phyloP scores from a whole-genome alignment of 2,888 invertebrate species.

The Drosophila maculinotata region DNA sequence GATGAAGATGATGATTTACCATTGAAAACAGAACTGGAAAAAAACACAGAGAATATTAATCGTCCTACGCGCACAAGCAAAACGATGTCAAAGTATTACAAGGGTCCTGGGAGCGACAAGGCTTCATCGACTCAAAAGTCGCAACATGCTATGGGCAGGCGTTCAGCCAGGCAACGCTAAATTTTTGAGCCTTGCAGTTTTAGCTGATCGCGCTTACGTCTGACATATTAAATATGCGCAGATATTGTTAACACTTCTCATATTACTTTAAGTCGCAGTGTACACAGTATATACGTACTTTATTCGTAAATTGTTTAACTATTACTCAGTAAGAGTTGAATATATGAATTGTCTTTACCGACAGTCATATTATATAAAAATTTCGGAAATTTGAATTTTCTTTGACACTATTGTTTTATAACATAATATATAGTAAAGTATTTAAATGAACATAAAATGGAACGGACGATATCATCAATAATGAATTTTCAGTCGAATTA shows the following conservation, averaged over 20 bases:
- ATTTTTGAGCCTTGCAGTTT: slow-evolving; percentile 4
- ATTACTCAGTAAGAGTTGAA: slow-evolving; percentile 20
- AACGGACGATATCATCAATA: too few species aligned
- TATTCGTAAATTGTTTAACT: slow-evolving; percentile 53
- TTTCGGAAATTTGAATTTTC: background rate
- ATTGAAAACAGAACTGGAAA: slow-evolving; percentile 63
- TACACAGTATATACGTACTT: slow-evolving; percentile 27
- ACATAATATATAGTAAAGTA: too few species aligned
- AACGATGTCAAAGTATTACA: slow-evolving; percentile 83
- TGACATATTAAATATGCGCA: slow-evolving; percentile 63
- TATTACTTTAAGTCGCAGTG: slow-evolving; percentile 12
- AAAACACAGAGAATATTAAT: slow-evolving; percentile 33
- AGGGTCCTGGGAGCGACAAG: slow-evolving; percentile 68
- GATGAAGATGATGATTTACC: slow-evolving; percentile 75
- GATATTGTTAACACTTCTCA: slow-evolving; percentile 39
- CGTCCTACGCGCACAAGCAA: slow-evolving; percentile 83
- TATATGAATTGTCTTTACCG: slow-evolving; percentile 10
- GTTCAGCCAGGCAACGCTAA: slow-evolving; percentile 71
- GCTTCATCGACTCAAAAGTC: slow-evolving; percentile 47
- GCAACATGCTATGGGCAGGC: slow-evolving; percentile 72
- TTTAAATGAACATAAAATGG: too few species aligned
- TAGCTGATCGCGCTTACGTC: slow-evolving; percentile 15
- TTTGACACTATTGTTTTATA: slow-evolving; percentile 1
- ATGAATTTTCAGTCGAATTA: too few species aligned
- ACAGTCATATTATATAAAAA: slow-evolving; percentile 10